Base-by-base conservation (phyloP, 1,140 invertebrate genomes). In the Lasaia peninsularis region DNA sequence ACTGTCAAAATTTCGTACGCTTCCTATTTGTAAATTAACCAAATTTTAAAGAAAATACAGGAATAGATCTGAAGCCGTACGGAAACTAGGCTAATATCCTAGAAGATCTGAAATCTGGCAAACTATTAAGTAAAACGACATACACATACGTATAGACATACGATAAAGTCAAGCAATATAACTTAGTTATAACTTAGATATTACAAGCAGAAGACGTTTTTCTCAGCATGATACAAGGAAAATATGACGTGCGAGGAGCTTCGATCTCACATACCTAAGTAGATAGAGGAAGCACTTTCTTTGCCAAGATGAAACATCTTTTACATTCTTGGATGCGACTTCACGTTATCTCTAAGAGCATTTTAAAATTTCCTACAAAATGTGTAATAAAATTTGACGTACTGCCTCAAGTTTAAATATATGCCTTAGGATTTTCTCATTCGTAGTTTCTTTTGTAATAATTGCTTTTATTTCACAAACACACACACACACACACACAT, bases 321-420 rank as follows among this genome's bases (percentile, higher is more conserved):
- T 44, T 44, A 44, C 18, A 44, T 44, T 44, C 40, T 44, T 44
- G 40, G 40, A 44, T 20, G 40, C 20, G 40, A 20, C 40, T 44
- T 11, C 18, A 16, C 40, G 20, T 44, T 44, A 44, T 44, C 40
- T 44, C 20, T 44, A 44, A 44, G 20, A 44, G 40, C 40, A 44
- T 44, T 11, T 44, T 44, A 18, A 44, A 44, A 44, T 44, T 18
- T 44, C 18, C 37, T 28, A 44, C 18, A 44, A 44, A 44, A 44
- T 20, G 14, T 44, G 37, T 44, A 44, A 44, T 44, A 44, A 44
- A 44, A 40, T 16, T 40, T 7, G 18, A 16, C 37, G 18, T 18
- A 20, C 37, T 40, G 16, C 37, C 37, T 20, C 6, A 18, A 40
- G 12, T 40, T 40, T 18, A 10, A 12, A 2, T 5, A 6, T 14